Conservation (phyloP, 1,140 invertebrate species). For the Chironomus striatipennis region DNA sequence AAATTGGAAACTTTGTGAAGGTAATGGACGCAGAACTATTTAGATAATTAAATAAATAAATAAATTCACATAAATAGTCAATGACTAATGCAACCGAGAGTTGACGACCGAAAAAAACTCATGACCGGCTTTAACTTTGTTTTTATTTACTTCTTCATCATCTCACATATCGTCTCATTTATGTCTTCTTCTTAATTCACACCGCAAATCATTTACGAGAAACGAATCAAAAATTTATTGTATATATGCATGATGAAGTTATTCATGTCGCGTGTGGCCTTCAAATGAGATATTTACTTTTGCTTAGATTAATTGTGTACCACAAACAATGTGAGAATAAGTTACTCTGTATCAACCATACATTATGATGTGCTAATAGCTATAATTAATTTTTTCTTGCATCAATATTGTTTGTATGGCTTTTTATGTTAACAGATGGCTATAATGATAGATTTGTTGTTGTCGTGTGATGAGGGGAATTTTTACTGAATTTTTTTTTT, state of each 20-base stretch:
- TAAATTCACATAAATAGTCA: no score
- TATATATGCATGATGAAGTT: neutral
- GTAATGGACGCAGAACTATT: no score
- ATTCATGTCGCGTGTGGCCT: conserved; percentile 10
- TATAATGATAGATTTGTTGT: neutral
- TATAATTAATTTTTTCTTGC: neutral
- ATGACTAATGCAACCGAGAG: no score
- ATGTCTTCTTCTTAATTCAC: neutral
- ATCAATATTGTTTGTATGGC: neutral
- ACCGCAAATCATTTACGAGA: neutral
- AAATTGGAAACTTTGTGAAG: no score
- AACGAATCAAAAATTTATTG: no score
- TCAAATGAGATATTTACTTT: neutral
- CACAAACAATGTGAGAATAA: neutral
- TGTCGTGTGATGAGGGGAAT: no score
- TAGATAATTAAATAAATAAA: no score
- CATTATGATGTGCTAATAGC: neutral
- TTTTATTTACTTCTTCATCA: neutral
- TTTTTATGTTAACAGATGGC: neutral
- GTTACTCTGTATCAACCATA: neutral
- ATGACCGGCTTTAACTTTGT: no score
- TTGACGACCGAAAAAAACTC: no score
- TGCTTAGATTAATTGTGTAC: neutral
- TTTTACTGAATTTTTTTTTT: no score
- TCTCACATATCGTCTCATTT: neutral